A percentile compares a stretch with the other conserved stretches of the same genome.
phyloP scores from a whole-genome alignment of 1,140 invertebrate species.

The Diorhabda sublineata region DNA sequence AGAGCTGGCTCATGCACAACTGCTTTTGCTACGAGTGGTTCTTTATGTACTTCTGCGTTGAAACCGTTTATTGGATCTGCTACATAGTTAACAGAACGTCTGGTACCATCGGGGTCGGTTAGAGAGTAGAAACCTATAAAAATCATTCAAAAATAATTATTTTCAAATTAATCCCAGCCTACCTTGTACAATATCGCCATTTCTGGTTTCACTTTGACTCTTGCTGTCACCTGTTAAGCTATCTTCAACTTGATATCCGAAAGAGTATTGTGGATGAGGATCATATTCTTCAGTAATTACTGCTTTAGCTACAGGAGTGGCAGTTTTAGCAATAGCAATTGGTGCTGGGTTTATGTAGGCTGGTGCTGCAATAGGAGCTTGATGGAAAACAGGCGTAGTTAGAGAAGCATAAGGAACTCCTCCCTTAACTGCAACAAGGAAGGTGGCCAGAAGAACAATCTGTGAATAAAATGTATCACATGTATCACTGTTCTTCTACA shows the following conservation, averaged over 20 bases:
- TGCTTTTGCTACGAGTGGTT: conserved; percentile 35
- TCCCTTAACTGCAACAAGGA: conserved; percentile 17
- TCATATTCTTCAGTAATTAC: conserved; percentile 51
- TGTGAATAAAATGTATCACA: conserved; percentile 1
- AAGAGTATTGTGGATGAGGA: conserved; percentile 55
- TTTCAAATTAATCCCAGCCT: conserved; percentile 25
- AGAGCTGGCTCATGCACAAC: conserved; percentile 47
- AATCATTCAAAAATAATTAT: no score
- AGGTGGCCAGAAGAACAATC: conserved; percentile 23
- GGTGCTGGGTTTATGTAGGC: conserved; percentile 33
- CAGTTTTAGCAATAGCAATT: conserved; percentile 43
- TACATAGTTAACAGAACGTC: conserved; percentile 58
- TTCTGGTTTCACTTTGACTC: conserved; percentile 54
- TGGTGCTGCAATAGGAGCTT: conserved; percentile 50
- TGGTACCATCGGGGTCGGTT: conserved; percentile 61
- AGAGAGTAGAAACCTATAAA: conserved; percentile 52
- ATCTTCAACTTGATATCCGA: conserved; percentile 56
- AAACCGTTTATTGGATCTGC: conserved; percentile 55
- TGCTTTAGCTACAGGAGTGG: conserved; percentile 49
- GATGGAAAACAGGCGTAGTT: conserved; percentile 42
- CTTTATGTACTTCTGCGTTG: conserved; percentile 49
- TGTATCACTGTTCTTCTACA: no score
- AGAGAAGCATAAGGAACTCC: conserved; percentile 15
- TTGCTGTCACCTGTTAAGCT: conserved; percentile 58
- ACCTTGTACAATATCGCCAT: conserved; percentile 63